Conservation (phyloP, 2,888 invertebrate genomes). For the Acleris emargana region DNA sequence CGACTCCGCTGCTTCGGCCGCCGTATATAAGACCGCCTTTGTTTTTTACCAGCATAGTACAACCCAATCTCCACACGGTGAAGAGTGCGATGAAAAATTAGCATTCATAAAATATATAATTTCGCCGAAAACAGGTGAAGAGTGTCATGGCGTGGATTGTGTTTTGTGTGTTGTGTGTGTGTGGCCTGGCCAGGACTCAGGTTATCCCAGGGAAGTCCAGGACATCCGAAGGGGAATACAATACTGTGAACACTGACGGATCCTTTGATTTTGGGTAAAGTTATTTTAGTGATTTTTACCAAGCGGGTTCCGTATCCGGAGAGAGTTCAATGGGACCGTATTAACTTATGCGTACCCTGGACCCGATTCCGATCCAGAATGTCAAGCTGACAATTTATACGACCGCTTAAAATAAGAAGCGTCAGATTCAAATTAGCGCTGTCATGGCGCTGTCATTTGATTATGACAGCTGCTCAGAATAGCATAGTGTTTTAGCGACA, state of each 20-base stretch:
- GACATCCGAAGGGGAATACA: conserved; percentile 84
- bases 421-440: no score
- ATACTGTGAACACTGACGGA: conserved; percentile 87
- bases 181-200: conserved; percentile 69
- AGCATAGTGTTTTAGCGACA: no score
- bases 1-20: conserved; percentile 73
- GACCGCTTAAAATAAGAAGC: no score
- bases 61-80: conserved; percentile 53
- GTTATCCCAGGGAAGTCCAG: conserved; percentile 75
- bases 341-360: no score
- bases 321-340: no score
- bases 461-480: no score
- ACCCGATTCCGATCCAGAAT: no score
- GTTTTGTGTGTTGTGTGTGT: conserved; percentile 69
- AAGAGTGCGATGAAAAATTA: conserved; percentile 52
- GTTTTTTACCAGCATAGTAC: conserved; percentile 76
- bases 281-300: conserved; percentile 23
- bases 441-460: no score
- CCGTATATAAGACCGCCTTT: conserved; percentile 74
- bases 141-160: conserved; percentile 61
- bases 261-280: conserved; percentile 88
- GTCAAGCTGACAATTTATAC: no score
- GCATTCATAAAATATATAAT: conserved; percentile 37
- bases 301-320: neutral
- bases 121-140: conserved; percentile 13